Evolutionary conservation across 2,888 invertebrate species (phyloP).

Genomic region (Glaucopsyche alexis): DNA sequence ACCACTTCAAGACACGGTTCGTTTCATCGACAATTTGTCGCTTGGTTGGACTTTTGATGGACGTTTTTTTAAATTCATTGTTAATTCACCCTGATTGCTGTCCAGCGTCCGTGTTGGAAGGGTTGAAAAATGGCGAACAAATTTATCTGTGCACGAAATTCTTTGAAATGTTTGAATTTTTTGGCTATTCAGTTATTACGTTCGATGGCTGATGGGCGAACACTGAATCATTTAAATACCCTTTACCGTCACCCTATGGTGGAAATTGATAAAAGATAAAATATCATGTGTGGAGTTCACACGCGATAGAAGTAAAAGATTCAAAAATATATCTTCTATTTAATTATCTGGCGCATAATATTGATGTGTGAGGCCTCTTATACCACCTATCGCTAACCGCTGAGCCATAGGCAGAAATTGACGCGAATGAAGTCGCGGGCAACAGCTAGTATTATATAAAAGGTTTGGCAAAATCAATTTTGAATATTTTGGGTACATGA

Average conservation of each 20-base stretch:
- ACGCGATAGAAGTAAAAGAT: no score
- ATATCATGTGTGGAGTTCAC: neutral
- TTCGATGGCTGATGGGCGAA: neutral
- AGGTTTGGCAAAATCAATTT: no score
- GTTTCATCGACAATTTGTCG: neutral
- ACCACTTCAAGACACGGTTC: neutral
- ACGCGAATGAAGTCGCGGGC: no score
- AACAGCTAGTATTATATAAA: no score
- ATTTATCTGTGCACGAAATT: neutral
- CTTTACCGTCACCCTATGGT: neutral
- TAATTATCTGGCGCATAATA: no score
- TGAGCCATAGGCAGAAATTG: no score
- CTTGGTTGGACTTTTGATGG: neutral
- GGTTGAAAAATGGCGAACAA: neutral
- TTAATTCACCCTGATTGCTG: slow-evolving; percentile 3
- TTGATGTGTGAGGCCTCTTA: no score
- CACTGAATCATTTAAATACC: neutral
- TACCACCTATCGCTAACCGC: no score
- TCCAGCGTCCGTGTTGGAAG: neutral
- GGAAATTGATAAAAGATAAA: neutral
- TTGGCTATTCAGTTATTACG: neutral
- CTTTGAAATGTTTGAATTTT: slow-evolving; percentile 16
- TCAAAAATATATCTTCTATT: no score
- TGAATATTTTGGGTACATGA: no score
- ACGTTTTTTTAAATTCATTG: slow-evolving; percentile 14